Evolutionary conservation across 2,888 invertebrate species (phyloP).

Genomic region (Branchellion lobata): DNA sequence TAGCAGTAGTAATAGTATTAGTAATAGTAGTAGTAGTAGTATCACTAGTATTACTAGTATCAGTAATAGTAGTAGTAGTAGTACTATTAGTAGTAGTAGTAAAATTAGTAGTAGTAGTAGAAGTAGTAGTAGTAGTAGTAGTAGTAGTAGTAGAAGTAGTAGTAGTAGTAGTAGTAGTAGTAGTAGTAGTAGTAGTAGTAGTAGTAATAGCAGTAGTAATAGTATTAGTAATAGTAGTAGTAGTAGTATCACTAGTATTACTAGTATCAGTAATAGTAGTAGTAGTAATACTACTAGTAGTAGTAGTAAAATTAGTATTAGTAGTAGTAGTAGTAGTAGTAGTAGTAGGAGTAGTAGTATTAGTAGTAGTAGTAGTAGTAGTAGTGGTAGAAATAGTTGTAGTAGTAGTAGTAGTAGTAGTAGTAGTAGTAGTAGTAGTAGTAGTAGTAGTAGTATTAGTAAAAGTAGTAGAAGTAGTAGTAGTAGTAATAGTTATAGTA

Average conservation of each 20-base stretch:
- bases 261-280: not conserved
- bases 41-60: not conserved
- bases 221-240: not conserved
- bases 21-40: not conserved
- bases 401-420: constrained; percentile 44
- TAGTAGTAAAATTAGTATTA: not conserved
- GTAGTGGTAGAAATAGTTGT: not conserved
- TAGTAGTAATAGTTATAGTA: not conserved
- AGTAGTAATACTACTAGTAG: not conserved
- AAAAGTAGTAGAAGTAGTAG: not conserved
- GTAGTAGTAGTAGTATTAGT: not conserved
- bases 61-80: not conserved
- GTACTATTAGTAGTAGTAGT: not conserved
- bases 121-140: not conserved
- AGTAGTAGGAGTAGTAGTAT: not conserved
- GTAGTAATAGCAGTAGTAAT: not conserved
- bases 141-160: not conserved
- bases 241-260: not conserved
- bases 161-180: not conserved
- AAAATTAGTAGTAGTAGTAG: not conserved
- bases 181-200: not conserved
- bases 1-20: constrained; percentile 6
- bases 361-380: not conserved
- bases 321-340: not conserved
- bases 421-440: constrained; percentile 36